A percentile compares a stretch with the other conserved stretches of the same genome.
Evolutionary conservation across 2,888 invertebrate species (phyloP).

Genomic region (Agrotis segetum): DNA sequence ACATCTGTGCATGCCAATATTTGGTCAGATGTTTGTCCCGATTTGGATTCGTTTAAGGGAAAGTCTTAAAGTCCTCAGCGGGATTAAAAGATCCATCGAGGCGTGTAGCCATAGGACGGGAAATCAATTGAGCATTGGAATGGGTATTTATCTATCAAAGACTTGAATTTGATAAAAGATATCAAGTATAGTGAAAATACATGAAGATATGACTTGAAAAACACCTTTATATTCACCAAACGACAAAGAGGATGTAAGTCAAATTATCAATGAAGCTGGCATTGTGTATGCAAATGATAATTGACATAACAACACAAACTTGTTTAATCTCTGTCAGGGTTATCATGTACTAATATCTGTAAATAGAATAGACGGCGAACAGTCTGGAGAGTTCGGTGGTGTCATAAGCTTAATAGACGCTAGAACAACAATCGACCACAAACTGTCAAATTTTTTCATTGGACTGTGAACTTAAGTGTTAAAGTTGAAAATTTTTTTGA

Average conservation of each 20-base stretch:
- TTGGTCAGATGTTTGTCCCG: conserved; percentile 39
- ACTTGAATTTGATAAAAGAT: background rate
- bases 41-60: conserved; percentile 7
- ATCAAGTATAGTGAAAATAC: conserved; percentile 14
- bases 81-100: conserved; percentile 4
- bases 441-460: no score
- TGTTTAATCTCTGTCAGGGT: conserved; percentile 56
- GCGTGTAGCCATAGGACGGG: background rate
- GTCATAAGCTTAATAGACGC: background rate
- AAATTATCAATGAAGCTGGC: conserved; percentile 45
- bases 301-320: conserved; percentile 50
- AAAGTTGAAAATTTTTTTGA: no score
- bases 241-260: conserved; percentile 30
- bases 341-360: conserved; percentile 23
- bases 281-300: conserved; percentile 47
- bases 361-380: conserved; percentile 17
- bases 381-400: conserved; percentile 24
- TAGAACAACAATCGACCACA: no score
- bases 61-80: background rate
- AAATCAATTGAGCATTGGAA: conserved; percentile 14
- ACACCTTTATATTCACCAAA: conserved; percentile 19
- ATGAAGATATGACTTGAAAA: conserved; percentile 23
- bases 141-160: background rate
- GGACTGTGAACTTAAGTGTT: no score
- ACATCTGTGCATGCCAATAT: conserved; percentile 41